Evolutionary conservation across 2,797 vertebrate genomes (phyloP).

Genomic region (Gobio occitaniae): DNA sequence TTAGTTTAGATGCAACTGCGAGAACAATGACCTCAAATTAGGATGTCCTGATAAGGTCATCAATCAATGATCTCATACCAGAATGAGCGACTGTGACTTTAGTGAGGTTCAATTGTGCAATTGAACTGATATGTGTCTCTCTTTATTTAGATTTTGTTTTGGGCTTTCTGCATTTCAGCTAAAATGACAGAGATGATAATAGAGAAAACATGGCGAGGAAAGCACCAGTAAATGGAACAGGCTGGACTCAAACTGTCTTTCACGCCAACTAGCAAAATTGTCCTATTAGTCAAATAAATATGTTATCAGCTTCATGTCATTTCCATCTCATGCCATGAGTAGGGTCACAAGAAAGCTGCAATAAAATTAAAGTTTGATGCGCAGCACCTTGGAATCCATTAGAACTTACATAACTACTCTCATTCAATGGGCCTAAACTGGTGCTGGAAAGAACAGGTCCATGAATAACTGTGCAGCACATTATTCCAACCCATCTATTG

Average conservation of each 20-base stretch:
- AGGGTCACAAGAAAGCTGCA: constrained; percentile 69
- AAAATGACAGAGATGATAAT: not conserved
- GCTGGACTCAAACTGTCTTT: not conserved
- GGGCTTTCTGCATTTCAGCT: not conserved
- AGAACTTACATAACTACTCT: constrained; percentile 63
- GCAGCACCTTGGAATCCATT: constrained; percentile 67
- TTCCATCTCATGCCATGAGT: constrained; percentile 49
- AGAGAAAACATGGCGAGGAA: not conserved
- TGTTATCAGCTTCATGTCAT: constrained; percentile 47
- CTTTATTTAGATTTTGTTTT: not conserved
- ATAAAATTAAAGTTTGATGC: constrained; percentile 70
- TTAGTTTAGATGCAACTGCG: not conserved
- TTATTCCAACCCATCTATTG: not conserved
- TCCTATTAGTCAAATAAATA: constrained; percentile 53
- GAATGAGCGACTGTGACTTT: not conserved
- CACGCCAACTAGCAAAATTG: not conserved
- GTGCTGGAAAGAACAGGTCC: constrained; percentile 6
- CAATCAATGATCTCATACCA: not conserved
- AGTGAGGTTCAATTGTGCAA: not conserved
- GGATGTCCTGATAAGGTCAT: not conserved
- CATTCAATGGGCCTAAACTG: not conserved
- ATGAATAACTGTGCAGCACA: constrained; percentile 14
- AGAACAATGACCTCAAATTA: not conserved
- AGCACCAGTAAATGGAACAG: not conserved
- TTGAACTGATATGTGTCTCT: not conserved